phyloP scores from a whole-genome alignment of 2,888 invertebrate species.

The Chrysolina oricalcia region DNA sequence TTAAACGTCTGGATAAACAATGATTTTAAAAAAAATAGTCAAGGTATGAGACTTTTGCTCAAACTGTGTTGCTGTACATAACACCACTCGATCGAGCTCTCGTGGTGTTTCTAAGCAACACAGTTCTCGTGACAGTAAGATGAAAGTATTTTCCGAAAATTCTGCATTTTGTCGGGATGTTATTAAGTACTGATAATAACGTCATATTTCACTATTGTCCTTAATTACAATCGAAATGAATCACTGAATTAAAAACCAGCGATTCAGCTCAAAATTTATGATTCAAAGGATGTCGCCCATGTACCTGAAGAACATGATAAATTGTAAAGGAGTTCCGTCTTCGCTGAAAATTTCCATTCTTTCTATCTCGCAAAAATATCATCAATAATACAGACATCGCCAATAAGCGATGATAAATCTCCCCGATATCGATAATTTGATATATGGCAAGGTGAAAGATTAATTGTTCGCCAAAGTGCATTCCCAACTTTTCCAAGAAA shows the following conservation, averaged over 20 bases:
- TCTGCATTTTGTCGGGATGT: too few species aligned
- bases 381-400: slow-evolving; percentile 37
- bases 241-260: neutral
- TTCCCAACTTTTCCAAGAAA: slow-evolving; percentile 41
- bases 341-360: slow-evolving; percentile 27
- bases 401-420: slow-evolving; percentile 44
- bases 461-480: slow-evolving; percentile 49
- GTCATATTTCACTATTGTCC: too few species aligned
- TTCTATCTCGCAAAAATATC: slow-evolving; percentile 32
- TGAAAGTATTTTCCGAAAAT: too few species aligned
- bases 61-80: too few species aligned
- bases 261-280: neutral
- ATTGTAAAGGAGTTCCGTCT: slow-evolving; percentile 10
- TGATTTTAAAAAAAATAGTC: too few species aligned
- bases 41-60: too few species aligned
- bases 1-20: too few species aligned
- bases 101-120: too few species aligned
- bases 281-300: neutral
- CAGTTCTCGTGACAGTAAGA: too few species aligned
- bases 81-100: too few species aligned
- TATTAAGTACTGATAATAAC: too few species aligned
- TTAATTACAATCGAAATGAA: neutral
- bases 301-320: slow-evolving; percentile 19
- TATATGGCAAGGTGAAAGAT: slow-evolving; percentile 47
- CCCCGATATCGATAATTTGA: slow-evolving; percentile 42